Evolutionary conservation across 2,888 invertebrate genomes (phyloP).

Genomic region (Nineta flava): DNA sequence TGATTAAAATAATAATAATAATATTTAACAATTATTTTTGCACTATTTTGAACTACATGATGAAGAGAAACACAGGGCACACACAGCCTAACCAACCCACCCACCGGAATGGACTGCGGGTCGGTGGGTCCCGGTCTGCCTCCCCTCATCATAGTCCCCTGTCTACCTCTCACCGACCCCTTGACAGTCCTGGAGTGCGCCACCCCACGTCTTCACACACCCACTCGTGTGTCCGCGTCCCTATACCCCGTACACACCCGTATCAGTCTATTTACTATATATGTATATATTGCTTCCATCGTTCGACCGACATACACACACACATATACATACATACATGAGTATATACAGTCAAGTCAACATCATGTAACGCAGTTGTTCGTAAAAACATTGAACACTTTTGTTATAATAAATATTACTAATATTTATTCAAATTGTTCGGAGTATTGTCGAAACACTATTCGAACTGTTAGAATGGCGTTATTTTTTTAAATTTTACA

Average conservation of each 20-base stretch:
- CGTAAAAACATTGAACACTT: too few relatives aligned
- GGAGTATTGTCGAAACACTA: too few relatives aligned
- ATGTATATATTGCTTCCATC: conserved; percentile 5
- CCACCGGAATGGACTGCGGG: conserved; percentile 8
- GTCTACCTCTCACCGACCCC: conserved; percentile 26
- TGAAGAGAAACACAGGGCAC: conserved; percentile 4
- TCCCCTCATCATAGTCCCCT: conserved; percentile 21
- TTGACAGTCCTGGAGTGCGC: conserved; percentile 20
- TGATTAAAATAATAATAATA: background rate
- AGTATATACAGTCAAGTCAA: too few relatives aligned
- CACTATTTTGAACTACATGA: conserved; percentile 5
- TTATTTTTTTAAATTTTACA: too few relatives aligned
- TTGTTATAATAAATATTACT: too few relatives aligned
- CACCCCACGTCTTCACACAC: conserved; percentile 27
- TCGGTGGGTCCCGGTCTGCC: conserved; percentile 27
- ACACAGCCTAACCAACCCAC: conserved; percentile 7
- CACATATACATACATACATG: too few relatives aligned
- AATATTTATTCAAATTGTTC: too few relatives aligned
- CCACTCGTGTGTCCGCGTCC: conserved; percentile 17
- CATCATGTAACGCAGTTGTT: too few relatives aligned
- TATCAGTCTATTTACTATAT: conserved; percentile 3
- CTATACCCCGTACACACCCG: conserved; percentile 11
- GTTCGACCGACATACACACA: conserved; percentile 1
- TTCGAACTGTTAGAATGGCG: too few relatives aligned
- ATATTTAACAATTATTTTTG: conserved; percentile 2